Percentiles rank a stretch among this genome's conserved stretches.
phyloP scores from a whole-genome alignment of 2,797 vertebrate genomes.

The Hemibagrus guttatus region DNA sequence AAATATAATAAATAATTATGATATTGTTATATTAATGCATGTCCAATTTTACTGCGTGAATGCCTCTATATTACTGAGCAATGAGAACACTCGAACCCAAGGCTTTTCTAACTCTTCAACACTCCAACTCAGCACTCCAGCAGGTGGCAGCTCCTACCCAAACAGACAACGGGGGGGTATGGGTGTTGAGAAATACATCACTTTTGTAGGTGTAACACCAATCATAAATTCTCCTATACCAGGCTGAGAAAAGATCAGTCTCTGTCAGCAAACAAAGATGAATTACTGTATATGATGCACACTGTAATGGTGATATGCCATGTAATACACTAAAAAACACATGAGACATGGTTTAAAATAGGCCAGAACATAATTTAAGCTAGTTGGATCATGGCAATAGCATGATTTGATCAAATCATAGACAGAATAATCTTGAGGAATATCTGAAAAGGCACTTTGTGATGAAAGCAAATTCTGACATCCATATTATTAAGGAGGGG shows the following conservation, averaged over 20 bases:
- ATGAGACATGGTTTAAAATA: not conserved
- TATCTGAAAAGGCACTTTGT: not conserved
- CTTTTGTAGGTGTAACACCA: not conserved
- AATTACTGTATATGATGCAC: not conserved
- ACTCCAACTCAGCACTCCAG: conserved; percentile 11
- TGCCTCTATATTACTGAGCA: not conserved
- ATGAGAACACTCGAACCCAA: not conserved
- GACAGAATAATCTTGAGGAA: not conserved
- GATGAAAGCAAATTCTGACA: not conserved
- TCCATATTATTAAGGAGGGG: not conserved
- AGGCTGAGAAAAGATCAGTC: not conserved
- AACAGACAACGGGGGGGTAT: too few species aligned
- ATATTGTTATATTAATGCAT: not conserved
- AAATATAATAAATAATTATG: not conserved
- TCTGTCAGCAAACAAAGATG: not conserved
- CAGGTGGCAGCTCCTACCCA: conserved; percentile 38
- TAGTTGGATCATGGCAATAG: too few species aligned
- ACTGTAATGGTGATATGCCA: too few species aligned
- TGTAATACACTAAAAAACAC: not conserved
- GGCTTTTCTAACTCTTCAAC: not conserved
- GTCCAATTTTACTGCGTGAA: not conserved
- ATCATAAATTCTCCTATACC: too few species aligned
- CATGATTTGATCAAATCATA: not conserved
- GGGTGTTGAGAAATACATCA: not conserved
- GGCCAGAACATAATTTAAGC: not conserved